Conservation (phyloP, 2,797 vertebrate species). For the Lutjanus campechanus region DNA sequence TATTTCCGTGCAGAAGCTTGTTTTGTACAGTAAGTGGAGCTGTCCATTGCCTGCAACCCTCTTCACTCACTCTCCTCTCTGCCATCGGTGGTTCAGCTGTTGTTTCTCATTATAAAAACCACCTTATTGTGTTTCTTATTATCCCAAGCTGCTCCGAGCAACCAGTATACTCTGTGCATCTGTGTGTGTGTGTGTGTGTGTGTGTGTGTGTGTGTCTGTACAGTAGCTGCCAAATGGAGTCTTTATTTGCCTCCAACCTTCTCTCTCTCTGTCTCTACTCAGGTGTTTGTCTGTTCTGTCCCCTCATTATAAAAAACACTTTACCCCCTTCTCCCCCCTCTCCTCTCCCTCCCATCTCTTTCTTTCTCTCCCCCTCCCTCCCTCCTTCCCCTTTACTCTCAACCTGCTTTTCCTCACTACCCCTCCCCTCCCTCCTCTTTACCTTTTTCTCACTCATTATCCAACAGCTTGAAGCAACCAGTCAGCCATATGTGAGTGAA, state of each 20-base stretch:
- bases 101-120: conserved; percentile 85
- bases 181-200: conserved; percentile 44
- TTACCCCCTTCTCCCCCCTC: conserved; percentile 40
- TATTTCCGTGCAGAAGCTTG: conserved; percentile 57
- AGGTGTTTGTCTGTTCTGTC: conserved; percentile 80
- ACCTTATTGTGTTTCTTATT: conserved; percentile 85
- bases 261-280: conserved; percentile 62
- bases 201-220: conserved; percentile 45
- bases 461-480: conserved; percentile 85
- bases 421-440: conserved; percentile 39
- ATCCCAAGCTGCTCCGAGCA: conserved; percentile 81
- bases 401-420: conserved; percentile 26
- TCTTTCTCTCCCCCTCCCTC: conserved; percentile 21
- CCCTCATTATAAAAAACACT: conserved; percentile 77
- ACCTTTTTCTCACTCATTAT: conserved; percentile 80
- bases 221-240: conserved; percentile 75
- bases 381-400: conserved; percentile 13
- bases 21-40: conserved; percentile 77
- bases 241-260: conserved; percentile 79
- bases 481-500: conserved; percentile 83
- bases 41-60: conserved; percentile 71
- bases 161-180: conserved; percentile 68
- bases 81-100: conserved; percentile 84
- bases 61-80: conserved; percentile 60
- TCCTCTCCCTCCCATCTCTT: conserved; percentile 20